Conservation (phyloP, 2,797 vertebrate species). For the Sternotherus odoratus region DNA sequence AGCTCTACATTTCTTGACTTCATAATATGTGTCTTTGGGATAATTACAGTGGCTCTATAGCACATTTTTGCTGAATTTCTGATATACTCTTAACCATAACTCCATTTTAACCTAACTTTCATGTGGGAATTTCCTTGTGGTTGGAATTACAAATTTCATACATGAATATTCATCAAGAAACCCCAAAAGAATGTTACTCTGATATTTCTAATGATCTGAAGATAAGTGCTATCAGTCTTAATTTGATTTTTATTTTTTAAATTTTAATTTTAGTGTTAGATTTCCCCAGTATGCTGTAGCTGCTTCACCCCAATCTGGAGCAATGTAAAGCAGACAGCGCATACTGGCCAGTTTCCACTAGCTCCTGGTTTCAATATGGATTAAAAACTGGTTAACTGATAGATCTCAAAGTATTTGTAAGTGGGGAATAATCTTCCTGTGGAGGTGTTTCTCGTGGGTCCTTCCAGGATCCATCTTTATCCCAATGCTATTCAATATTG, state of each 20-base stretch:
- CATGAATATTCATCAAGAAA: neutral
- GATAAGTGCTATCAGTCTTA: neutral
- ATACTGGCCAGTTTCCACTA: neutral
- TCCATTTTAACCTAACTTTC: neutral
- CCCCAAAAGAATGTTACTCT: neutral
- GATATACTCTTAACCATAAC: neutral
- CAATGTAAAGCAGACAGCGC: neutral
- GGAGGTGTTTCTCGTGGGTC: neutral
- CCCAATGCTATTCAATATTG: neutral
- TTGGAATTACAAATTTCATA: neutral
- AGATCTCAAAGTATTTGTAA: neutral
- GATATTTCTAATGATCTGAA: neutral
- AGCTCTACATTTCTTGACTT: neutral
- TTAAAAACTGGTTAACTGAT: neutral
- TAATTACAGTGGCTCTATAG: neutral
- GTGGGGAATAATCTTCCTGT: conserved; percentile 59
- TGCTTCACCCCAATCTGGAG: neutral
- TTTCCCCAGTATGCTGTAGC: neutral
- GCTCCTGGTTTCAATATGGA: neutral
- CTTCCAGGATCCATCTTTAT: neutral
- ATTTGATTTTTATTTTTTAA: neutral
- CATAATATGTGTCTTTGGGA: neutral
- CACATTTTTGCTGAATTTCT: neutral
- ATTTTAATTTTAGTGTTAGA: neutral
- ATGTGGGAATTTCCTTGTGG: neutral